Conservation (phyloP, 2,888 invertebrate species). For the Pherbina coryleti region DNA sequence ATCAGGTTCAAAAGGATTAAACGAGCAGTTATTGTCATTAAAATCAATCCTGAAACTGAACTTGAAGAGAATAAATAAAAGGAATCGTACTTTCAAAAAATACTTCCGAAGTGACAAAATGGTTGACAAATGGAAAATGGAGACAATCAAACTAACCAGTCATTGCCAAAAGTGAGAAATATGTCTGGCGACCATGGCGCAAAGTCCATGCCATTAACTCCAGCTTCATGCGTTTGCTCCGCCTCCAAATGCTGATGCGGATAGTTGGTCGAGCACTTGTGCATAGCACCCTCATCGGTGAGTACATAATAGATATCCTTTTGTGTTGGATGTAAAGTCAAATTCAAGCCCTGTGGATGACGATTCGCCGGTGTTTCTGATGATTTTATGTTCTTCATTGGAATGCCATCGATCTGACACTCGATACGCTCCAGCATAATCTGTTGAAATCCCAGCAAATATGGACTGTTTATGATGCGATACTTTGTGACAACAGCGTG, state of each 20-base stretch:
- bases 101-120: too few species aligned
- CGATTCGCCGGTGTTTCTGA: conserved; percentile 71
- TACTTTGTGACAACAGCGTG: conserved; percentile 75
- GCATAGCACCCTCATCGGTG: conserved; percentile 87
- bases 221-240: conserved; percentile 83
- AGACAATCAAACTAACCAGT: conserved; percentile 70
- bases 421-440: conserved; percentile 78
- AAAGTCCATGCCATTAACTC: conserved; percentile 78
- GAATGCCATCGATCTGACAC: conserved; percentile 75
- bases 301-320: conserved; percentile 81
- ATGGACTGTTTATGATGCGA: conserved; percentile 73
- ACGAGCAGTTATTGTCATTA: too few species aligned
- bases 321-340: conserved; percentile 75
- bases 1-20: too few species aligned
- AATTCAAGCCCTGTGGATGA: conserved; percentile 75
- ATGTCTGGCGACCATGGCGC: conserved; percentile 81
- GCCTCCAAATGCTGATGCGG: conserved; percentile 81
- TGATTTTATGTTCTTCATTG: conserved; percentile 12
- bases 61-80: too few species aligned
- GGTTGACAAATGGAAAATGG: too few species aligned
- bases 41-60: too few species aligned
- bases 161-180: conserved; percentile 82
- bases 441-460: conserved; percentile 75
- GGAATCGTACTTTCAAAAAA: too few species aligned
- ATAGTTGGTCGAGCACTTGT: conserved; percentile 86